These are phyloP conservation scores for Isotomurus palustris DNA, from an alignment of 2,888 invertebrate species.

Conservation along the genomic window DNA sequence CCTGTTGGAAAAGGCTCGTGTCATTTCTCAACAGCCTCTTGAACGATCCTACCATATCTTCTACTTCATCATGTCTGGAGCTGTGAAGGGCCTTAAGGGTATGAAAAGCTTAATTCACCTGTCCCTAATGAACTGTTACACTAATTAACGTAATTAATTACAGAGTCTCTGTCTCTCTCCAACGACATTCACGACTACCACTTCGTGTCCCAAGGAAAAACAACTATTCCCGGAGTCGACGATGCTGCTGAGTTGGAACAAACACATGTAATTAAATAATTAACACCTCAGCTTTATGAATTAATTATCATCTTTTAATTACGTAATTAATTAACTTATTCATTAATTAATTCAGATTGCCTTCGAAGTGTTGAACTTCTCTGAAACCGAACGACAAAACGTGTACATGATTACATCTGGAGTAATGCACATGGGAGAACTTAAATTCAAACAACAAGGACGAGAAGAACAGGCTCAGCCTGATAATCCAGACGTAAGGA, in stretches of 20 bases:
- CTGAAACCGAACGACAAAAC: constrained; percentile 22
- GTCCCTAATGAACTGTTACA: neutral
- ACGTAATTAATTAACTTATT: neutral
- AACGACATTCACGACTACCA: constrained; percentile 77
- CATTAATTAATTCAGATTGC: constrained; percentile 31
- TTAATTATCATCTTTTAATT: no score
- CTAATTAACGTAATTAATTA: constrained; percentile 49
- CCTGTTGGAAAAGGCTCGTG: constrained; percentile 99
- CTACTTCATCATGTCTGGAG: constrained; percentile 98
- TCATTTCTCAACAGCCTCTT: constrained; percentile 95
- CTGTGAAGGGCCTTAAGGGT: constrained; percentile 82
- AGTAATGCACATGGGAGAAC: constrained; percentile 40
- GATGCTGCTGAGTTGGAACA: constrained; percentile 79
- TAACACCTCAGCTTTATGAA: neutral
- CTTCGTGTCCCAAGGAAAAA: constrained; percentile 90
- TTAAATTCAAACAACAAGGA: constrained; percentile 87
- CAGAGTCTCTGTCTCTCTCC: constrained; percentile 69
- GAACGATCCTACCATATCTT: constrained; percentile 99
- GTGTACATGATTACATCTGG: constrained; percentile 38
- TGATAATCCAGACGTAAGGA: constrained; percentile 16
- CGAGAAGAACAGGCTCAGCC: constrained; percentile 82
- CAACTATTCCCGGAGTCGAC: constrained; percentile 83
- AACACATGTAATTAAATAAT: constrained; percentile 68
- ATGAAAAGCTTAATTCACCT: constrained; percentile 47
- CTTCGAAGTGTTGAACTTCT: constrained; percentile 38